phyloP scores from a whole-genome alignment of 2,797 vertebrate species.

The Acanthurus tractus region DNA sequence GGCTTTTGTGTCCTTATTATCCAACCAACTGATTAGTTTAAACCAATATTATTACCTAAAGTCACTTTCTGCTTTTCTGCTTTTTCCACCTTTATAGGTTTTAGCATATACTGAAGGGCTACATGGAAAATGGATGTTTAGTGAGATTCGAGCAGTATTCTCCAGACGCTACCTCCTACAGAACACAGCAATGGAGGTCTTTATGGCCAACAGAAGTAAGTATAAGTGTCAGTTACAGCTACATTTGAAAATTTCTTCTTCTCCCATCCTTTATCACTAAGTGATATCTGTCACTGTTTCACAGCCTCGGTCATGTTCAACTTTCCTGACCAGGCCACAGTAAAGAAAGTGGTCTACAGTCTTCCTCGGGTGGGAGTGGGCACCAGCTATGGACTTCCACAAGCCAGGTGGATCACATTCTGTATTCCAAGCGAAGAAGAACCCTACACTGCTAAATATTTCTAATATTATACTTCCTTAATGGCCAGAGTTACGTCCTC shows the following conservation, averaged over 20 bases:
- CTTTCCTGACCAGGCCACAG: slow-evolving; percentile 97
- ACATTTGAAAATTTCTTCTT: neutral
- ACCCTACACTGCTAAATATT: neutral
- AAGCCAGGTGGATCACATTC: slow-evolving; percentile 90
- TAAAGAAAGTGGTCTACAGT: slow-evolving; percentile 97
- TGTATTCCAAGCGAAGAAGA: neutral
- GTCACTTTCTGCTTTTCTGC: slow-evolving; percentile 9
- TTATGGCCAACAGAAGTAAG: slow-evolving; percentile 99
- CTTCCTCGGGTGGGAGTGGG: slow-evolving; percentile 97
- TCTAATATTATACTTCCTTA: slow-evolving; percentile 13
- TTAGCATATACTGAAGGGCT: slow-evolving; percentile 95
- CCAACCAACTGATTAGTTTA: slow-evolving; percentile 2
- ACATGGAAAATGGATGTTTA: slow-evolving; percentile 99
- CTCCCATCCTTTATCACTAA: neutral
- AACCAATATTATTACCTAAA: neutral
- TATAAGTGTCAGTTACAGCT: slow-evolving; percentile 26
- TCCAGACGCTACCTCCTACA: slow-evolving; percentile 95
- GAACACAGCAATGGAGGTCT: slow-evolving; percentile 96
- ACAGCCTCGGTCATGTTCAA: slow-evolving; percentile 99
- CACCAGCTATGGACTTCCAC: slow-evolving; percentile 98
- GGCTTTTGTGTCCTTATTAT: neutral
- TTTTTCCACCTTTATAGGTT: slow-evolving; percentile 82
- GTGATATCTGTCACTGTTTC: slow-evolving; percentile 45
- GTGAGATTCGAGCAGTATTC: slow-evolving; percentile 97
- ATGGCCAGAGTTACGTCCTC: neutral